Percentiles rank a stretch among this genome's conserved stretches.
Conservation (phyloP, 1,140 invertebrate species). For the Sarcophaga bullata region DNA sequence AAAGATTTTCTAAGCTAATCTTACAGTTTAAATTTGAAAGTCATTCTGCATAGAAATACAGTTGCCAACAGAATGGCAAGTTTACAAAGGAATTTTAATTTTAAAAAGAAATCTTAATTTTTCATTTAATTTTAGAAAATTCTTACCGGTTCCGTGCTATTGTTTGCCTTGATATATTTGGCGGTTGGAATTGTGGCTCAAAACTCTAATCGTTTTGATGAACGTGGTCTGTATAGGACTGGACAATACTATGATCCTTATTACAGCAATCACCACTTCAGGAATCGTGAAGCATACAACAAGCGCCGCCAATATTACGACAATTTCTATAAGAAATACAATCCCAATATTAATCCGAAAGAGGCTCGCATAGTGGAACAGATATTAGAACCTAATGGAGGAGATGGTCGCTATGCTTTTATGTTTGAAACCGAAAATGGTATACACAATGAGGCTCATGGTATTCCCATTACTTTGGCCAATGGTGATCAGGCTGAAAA, state of each 20-base stretch:
- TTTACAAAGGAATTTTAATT: too few species aligned
- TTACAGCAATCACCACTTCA: constrained; percentile 53
- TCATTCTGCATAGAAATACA: not conserved
- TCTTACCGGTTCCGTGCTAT: too few species aligned
- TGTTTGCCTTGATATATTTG: too few species aligned
- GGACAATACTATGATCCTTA: constrained; percentile 50
- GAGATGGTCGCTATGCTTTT: constrained; percentile 55
- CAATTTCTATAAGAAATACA: constrained; percentile 60
- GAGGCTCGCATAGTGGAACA: constrained; percentile 55
- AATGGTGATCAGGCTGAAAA: constrained; percentile 55
- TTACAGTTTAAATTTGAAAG: not conserved
- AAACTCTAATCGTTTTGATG: not conserved
- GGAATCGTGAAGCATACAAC: constrained; percentile 59
- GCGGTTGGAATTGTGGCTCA: too few species aligned
- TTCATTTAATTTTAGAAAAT: too few species aligned
- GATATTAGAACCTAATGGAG: constrained; percentile 47
- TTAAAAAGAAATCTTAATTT: too few species aligned
- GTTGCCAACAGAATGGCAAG: not conserved
- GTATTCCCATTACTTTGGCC: constrained; percentile 62
- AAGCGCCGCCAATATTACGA: constrained; percentile 56
- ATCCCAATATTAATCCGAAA: constrained; percentile 53
- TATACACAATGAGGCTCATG: constrained; percentile 69
- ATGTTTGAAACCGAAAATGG: constrained; percentile 69
- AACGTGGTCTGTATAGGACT: constrained; percentile 52
- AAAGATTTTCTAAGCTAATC: not conserved